phyloP scores from a whole-genome alignment of 2,113 vertebrate species.

The Rhodinocichla rosea region DNA sequence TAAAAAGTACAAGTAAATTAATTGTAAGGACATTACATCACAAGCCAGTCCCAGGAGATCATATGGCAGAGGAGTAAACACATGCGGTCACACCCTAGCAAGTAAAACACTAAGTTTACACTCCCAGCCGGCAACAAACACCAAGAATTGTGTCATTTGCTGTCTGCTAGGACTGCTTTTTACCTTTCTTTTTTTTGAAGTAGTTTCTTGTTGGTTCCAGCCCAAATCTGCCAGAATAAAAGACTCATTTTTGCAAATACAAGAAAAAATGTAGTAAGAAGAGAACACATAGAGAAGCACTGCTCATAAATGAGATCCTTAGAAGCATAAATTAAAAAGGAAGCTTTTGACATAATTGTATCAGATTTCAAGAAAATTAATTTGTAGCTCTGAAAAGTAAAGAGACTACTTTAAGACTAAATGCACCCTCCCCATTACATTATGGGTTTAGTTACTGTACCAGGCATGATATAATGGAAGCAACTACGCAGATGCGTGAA shows the following conservation, averaged over 20 bases:
- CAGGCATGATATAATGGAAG: background rate
- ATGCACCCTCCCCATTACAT: background rate
- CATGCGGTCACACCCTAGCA: background rate
- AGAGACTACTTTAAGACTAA: background rate
- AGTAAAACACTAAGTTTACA: background rate
- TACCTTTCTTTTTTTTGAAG: background rate
- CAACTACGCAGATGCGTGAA: background rate
- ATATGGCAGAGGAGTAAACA: background rate
- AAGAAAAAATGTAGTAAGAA: background rate
- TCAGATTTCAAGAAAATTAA: background rate
- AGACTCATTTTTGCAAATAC: background rate
- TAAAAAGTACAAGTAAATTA: background rate
- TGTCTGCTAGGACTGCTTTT: background rate
- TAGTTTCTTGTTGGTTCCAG: background rate
- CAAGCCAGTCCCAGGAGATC: background rate
- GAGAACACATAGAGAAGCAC: background rate
- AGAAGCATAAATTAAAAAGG: background rate
- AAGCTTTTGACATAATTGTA: background rate
- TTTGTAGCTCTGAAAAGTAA: background rate
- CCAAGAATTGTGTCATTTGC: background rate
- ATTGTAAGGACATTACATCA: background rate
- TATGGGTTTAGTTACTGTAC: background rate
- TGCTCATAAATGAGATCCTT: background rate
- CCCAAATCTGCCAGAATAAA: background rate
- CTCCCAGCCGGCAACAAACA: background rate